These are phyloP conservation scores for Linurgus olivaceus DNA, from an alignment of 2,797 vertebrate species.

Conservation along the genomic window DNA sequence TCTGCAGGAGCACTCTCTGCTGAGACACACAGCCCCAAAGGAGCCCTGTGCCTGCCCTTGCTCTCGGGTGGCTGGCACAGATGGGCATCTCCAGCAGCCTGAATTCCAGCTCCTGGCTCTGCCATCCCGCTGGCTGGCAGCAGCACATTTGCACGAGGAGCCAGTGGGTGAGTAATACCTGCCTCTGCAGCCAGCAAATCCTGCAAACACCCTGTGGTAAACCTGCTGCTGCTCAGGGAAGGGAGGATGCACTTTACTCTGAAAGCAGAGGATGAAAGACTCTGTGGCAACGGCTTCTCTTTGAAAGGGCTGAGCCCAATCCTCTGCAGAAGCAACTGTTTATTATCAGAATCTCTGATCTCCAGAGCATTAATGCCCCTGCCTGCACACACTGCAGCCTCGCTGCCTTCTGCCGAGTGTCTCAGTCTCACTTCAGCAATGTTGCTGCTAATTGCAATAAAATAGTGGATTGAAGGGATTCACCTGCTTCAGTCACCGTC, in stretches of 20 bases:
- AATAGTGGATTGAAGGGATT: background rate
- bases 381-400: background rate
- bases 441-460: background rate
- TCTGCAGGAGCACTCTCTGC: background rate
- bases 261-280: constrained; percentile 56
- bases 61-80: fast-evolving
- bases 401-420: background rate
- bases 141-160: background rate
- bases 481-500: fast-evolving
- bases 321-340: constrained; percentile 62
- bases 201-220: background rate
- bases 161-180: background rate
- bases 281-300: constrained; percentile 62
- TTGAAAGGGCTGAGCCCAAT: constrained; percentile 71
- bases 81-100: background rate
- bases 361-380: background rate
- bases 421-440: background rate
- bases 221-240: constrained; percentile 32
- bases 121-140: fast-evolving
- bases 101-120: background rate
- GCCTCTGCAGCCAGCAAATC: constrained; percentile 10
- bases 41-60: background rate
- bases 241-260: constrained; percentile 37
- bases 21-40: fast-evolving
- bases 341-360: constrained; percentile 56